These are phyloP conservation scores for Zosterops borbonicus DNA, from an alignment of 2,113 vertebrate species.

Conservation along the genomic window DNA sequence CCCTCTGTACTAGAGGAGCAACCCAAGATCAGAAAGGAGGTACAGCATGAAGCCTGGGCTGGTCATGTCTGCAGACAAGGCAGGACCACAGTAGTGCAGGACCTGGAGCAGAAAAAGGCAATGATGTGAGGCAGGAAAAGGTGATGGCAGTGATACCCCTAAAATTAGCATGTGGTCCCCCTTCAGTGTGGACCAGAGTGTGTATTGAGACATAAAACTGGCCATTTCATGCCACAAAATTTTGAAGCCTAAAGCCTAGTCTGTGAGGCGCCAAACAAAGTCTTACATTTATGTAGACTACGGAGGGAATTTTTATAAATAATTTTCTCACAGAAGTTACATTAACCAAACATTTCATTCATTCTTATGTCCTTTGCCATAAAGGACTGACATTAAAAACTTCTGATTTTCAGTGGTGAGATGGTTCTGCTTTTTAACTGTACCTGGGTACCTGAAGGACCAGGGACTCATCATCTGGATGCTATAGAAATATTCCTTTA, in stretches of 20 bases:
- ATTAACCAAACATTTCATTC: conserved; percentile 10
- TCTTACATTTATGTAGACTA: background rate
- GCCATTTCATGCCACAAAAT: background rate
- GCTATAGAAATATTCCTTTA: background rate
- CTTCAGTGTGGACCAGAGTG: background rate
- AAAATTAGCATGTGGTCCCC: background rate
- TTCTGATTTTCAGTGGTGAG: background rate
- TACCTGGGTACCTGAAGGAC: background rate
- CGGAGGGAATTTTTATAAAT: background rate
- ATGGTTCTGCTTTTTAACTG: conserved; percentile 7
- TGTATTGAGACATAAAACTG: background rate
- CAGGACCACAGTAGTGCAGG: background rate
- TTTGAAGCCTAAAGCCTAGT: background rate
- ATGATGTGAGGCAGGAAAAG: background rate
- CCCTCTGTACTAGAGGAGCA: background rate
- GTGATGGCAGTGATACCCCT: background rate
- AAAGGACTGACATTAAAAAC: conserved; percentile 17
- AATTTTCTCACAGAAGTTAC: background rate
- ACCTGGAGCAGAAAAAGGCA: background rate
- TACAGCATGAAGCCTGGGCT: background rate
- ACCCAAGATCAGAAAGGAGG: rapidly evolving
- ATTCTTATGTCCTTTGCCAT: background rate
- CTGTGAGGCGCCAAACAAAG: background rate
- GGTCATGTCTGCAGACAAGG: background rate
- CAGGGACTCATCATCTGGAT: background rate